Conservation (phyloP, 2,888 invertebrate species). For the Eilema griseolum region DNA sequence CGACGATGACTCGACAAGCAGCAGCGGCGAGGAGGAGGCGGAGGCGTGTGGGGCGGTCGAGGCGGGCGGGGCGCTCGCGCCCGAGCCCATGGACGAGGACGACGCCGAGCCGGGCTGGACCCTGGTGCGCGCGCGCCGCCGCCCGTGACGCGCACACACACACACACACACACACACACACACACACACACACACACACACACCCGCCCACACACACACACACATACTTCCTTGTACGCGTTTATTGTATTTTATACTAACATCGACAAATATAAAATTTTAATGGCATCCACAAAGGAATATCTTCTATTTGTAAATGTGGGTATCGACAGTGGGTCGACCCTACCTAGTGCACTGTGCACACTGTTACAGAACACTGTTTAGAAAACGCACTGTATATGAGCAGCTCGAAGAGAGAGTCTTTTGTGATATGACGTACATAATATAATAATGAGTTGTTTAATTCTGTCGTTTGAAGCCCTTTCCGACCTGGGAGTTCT, state of each 20-base stretch:
- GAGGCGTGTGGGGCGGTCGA: conserved; percentile 51
- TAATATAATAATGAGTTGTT: no score
- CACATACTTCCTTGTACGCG: no score
- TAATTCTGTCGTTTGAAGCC: no score
- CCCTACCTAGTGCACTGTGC: neutral
- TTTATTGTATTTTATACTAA: neutral
- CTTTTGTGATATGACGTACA: no score
- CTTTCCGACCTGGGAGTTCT: no score
- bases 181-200: neutral
- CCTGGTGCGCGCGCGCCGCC: conserved; percentile 85
- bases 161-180: neutral
- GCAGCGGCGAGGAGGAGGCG: conserved; percentile 74
- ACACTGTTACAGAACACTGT: neutral
- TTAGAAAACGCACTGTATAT: neutral
- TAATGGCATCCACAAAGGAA: neutral
- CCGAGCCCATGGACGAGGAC: conserved; percentile 81
- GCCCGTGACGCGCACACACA: neutral
- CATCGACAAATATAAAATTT: neutral
- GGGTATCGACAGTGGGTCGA: neutral
- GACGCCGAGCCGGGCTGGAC: conserved; percentile 89
- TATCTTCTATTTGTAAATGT: neutral
- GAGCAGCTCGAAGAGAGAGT: neutral
- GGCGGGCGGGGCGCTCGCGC: neutral
- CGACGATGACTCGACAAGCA: conserved; percentile 81
- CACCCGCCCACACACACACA: neutral